Conservation (phyloP, 2,797 vertebrate species). For the Paedocypris micromegethes region DNA sequence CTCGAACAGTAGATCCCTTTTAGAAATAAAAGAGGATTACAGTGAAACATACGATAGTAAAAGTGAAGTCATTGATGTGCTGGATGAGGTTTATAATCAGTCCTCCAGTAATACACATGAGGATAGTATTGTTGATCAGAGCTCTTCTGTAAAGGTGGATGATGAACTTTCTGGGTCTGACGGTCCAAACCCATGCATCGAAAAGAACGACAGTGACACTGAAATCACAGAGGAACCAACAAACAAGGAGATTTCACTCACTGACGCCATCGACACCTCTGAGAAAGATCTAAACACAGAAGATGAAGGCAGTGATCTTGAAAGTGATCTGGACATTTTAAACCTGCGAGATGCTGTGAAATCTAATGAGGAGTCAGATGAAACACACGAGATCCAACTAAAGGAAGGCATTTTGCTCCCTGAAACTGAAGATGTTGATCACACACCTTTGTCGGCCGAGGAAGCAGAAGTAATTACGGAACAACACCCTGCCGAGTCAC, state of each 20-base stretch:
- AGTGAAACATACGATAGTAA: conserved; percentile 5
- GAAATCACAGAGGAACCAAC: conserved; percentile 16
- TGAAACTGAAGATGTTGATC: conserved; percentile 7
- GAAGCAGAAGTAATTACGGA: conserved; percentile 13
- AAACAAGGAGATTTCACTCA: conserved; percentile 11
- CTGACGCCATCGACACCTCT: conserved; percentile 6
- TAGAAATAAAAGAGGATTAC: conserved; percentile 19
- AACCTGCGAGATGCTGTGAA: conserved; percentile 23
- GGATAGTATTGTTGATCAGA: conserved; percentile 38
- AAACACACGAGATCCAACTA: conserved; percentile 17
- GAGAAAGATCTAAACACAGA: conserved; percentile 37
- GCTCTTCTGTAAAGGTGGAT: conserved; percentile 21
- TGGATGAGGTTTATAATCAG: conserved; percentile 35
- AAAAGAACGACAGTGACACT: conserved; percentile 35
- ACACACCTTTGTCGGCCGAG: neutral
- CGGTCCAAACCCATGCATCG: conserved; percentile 17
- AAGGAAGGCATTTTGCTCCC: conserved; percentile 13
- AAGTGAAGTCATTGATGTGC: conserved; percentile 34
- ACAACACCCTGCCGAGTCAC: conserved; percentile 24
- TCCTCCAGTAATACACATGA: conserved; percentile 16
- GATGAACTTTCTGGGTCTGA: conserved; percentile 1
- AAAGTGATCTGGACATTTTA: conserved; percentile 27
- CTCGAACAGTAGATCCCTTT: conserved; percentile 16
- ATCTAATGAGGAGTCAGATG: conserved; percentile 29
- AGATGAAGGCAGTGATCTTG: conserved; percentile 27